phyloP scores from a whole-genome alignment of 2,113 vertebrate species.

The Dolichotis patagonum region DNA sequence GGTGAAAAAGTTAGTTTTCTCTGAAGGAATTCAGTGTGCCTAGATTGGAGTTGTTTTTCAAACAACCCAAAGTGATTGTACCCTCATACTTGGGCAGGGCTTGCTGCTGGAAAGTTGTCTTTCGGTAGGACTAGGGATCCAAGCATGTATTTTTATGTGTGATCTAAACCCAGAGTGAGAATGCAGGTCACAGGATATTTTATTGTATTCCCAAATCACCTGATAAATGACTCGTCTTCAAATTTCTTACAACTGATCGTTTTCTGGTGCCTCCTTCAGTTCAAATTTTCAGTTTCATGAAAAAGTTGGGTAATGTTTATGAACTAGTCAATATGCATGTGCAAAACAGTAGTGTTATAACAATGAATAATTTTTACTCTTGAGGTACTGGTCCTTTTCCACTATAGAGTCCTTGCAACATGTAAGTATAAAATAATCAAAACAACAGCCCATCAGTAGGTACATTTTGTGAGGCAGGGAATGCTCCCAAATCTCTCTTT shows the following conservation, averaged over 20 bases:
- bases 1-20: background rate
- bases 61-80: background rate
- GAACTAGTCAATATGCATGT: background rate
- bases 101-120: background rate
- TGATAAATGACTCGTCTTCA: background rate
- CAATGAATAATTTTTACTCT: background rate
- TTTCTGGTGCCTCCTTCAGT: background rate
- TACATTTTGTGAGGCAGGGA: background rate
- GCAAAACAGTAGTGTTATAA: background rate
- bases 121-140: background rate
- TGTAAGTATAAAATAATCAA: background rate
- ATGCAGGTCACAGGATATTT: background rate
- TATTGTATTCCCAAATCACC: background rate
- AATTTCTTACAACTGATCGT: background rate
- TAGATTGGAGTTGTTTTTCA: background rate
- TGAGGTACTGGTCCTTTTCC: background rate
- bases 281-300: background rate
- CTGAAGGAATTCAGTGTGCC: background rate
- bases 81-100: background rate
- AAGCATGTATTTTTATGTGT: background rate
- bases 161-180: background rate
- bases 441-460: background rate
- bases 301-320: constrained; percentile 13
- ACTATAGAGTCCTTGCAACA: background rate
- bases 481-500: background rate